Conservation (phyloP, 2,888 invertebrate genomes). For the Hoplodrina blanda region DNA sequence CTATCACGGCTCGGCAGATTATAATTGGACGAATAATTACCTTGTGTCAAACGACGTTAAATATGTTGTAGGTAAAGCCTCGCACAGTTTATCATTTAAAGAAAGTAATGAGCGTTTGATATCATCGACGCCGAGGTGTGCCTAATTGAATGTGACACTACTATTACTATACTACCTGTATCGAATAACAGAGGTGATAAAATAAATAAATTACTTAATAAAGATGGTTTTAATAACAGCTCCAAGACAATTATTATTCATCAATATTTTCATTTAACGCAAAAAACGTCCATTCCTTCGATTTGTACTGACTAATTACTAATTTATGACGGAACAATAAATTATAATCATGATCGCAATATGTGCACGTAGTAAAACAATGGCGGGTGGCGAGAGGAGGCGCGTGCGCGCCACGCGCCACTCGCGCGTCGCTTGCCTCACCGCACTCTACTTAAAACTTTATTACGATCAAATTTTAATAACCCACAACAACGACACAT, state of each 20-base stretch:
- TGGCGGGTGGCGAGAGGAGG: conserved; percentile 61
- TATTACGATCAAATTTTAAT: conserved; percentile 1
- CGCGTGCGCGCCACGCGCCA: conserved; percentile 75
- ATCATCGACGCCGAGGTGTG: conserved; percentile 26
- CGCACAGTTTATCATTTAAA: conserved; percentile 73
- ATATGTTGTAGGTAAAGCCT: conserved; percentile 69
- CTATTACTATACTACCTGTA: conserved; percentile 27
- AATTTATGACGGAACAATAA: conserved; percentile 45
- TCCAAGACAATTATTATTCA: conserved; percentile 21
- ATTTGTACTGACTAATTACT: conserved; percentile 36
- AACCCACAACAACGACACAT: background rate
- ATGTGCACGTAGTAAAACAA: conserved; percentile 59
- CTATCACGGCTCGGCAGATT: conserved; percentile 77
- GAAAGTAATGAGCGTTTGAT: conserved; percentile 54
- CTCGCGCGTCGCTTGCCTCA: conserved; percentile 49
- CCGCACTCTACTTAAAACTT: conserved; percentile 8
- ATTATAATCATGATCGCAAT: conserved; percentile 46
- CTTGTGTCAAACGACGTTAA: conserved; percentile 79
- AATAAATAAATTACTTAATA: conserved; percentile 10
- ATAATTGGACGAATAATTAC: conserved; percentile 85
- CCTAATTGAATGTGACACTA: conserved; percentile 39
- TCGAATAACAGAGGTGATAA: conserved; percentile 1
- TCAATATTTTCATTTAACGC: conserved; percentile 3
- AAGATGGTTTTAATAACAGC: background rate
- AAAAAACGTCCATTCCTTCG: conserved; percentile 17